phyloP scores from a whole-genome alignment of 2,797 vertebrate genomes.

The Geotrypetes seraphini region DNA sequence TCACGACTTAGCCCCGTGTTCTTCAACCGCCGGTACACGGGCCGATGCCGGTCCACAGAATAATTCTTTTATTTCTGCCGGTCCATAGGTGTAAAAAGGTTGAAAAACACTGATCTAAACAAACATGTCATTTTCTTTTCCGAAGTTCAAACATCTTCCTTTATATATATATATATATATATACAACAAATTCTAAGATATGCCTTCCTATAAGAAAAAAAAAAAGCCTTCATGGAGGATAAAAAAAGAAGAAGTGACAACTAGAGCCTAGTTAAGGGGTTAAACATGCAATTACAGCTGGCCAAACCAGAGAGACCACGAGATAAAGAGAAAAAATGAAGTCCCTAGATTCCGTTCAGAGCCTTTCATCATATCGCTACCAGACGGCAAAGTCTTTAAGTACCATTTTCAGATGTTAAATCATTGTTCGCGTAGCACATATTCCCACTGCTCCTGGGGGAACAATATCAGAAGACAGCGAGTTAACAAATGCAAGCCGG shows the following conservation, averaged over 20 bases:
- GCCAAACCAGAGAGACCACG: slow-evolving; percentile 61
- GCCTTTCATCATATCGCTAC: slow-evolving; percentile 54
- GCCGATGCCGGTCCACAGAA: too few relatives aligned
- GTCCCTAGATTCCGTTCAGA: slow-evolving; percentile 59
- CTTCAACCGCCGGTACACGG: too few relatives aligned
- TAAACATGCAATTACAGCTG: slow-evolving; percentile 58
- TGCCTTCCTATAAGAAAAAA: too few relatives aligned
- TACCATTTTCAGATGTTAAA: slow-evolving; percentile 62
- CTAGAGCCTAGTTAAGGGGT: slow-evolving; percentile 56
- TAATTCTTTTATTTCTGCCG: too few relatives aligned
- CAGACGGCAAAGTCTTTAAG: slow-evolving; percentile 66
- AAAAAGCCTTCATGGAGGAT: background rate
- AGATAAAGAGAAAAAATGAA: slow-evolving; percentile 64
- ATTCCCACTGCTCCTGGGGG: slow-evolving; percentile 58
- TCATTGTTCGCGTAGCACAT: slow-evolving; percentile 48
- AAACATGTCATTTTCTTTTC: too few relatives aligned
- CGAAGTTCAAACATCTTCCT: too few relatives aligned
- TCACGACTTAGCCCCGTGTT: too few relatives aligned
- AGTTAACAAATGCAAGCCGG: slow-evolving; percentile 69
- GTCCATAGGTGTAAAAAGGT: too few relatives aligned
- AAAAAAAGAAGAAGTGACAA: slow-evolving; percentile 33
- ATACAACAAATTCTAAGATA: too few relatives aligned
- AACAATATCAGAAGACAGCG: slow-evolving; percentile 61
- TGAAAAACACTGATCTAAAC: too few relatives aligned
- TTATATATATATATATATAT: background rate